These are phyloP conservation scores for Lysandra coridon DNA, from an alignment of 2,888 invertebrate species.

Conservation along the genomic window DNA sequence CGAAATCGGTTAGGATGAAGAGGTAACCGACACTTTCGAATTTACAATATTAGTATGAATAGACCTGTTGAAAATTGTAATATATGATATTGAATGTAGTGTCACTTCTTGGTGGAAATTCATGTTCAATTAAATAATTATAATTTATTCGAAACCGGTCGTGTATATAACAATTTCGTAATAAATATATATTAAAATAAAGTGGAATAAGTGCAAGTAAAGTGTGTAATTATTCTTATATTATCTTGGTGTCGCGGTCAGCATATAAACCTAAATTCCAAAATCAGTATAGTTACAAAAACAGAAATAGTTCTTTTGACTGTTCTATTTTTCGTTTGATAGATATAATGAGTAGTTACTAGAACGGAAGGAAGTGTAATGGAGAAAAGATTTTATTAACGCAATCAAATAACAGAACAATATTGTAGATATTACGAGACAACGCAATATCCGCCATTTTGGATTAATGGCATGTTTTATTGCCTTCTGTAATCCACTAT, in stretches of 20 bases:
- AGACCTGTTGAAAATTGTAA: no score
- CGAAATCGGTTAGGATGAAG: no score
- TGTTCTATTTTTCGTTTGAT: neutral
- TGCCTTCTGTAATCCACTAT: slow-evolving; percentile 24
- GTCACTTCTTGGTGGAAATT: no score
- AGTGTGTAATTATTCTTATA: no score
- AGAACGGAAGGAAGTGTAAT: neutral
- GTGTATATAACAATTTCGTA: no score
- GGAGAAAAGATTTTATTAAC: slow-evolving; percentile 23
- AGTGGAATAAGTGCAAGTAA: no score
- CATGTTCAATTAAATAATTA: no score
- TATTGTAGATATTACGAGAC: slow-evolving; percentile 18
- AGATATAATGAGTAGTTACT: neutral
- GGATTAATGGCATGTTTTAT: slow-evolving; percentile 25
- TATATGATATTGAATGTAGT: no score
- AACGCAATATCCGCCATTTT: slow-evolving; percentile 25
- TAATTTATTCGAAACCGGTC: no score
- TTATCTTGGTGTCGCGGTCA: neutral
- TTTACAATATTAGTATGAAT: no score
- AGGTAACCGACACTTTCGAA: no score
- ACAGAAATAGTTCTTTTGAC: neutral
- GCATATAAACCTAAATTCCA: neutral
- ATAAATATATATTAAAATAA: no score
- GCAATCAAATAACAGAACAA: slow-evolving; percentile 24
- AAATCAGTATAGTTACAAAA: neutral